These are phyloP conservation scores for Caenorhabditis sp. DNA, from an alignment of 2,888 invertebrate species.

Conservation along the genomic window DNA sequence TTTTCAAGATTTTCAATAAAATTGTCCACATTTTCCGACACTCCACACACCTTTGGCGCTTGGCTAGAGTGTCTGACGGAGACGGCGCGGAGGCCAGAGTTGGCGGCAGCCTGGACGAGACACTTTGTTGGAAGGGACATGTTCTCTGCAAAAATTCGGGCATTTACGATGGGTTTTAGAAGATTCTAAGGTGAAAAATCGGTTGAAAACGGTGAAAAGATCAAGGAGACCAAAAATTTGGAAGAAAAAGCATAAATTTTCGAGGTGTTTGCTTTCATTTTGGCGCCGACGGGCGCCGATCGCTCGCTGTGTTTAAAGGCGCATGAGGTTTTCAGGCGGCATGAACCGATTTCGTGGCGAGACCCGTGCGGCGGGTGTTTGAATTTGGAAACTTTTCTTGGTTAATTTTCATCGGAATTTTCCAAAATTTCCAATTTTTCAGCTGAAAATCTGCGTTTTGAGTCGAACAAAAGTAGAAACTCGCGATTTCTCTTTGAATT, in stretches of 20 bases:
- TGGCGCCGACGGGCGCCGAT: constrained; percentile 30
- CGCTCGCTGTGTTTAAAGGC: constrained; percentile 61
- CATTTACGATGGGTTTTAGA: not conserved
- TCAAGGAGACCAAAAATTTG: not conserved
- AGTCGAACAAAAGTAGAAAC: no score
- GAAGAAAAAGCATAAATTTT: constrained; percentile 16
- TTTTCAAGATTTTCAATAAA: not conserved
- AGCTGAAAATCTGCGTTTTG: no score
- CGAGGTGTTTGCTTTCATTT: constrained; percentile 28
- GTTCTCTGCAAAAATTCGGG: constrained; percentile 43
- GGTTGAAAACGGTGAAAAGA: constrained; percentile 5
- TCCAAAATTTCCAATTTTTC: no score
- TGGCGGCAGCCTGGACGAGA: constrained; percentile 61
- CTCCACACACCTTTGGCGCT: constrained; percentile 69
- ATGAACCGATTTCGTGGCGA: constrained; percentile 45
- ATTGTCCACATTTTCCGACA: not conserved
- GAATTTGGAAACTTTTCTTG: no score
- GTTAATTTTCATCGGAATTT: no score
- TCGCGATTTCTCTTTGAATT: no score
- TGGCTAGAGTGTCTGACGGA: constrained; percentile 75
- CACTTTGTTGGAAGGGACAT: constrained; percentile 73
- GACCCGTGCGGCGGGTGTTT: constrained; percentile 52
- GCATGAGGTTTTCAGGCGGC: constrained; percentile 56
- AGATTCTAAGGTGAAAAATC: not conserved
- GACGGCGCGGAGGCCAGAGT: constrained; percentile 65